Conservation (phyloP, 2,113 vertebrate species). For the Chaetura pelagica region DNA sequence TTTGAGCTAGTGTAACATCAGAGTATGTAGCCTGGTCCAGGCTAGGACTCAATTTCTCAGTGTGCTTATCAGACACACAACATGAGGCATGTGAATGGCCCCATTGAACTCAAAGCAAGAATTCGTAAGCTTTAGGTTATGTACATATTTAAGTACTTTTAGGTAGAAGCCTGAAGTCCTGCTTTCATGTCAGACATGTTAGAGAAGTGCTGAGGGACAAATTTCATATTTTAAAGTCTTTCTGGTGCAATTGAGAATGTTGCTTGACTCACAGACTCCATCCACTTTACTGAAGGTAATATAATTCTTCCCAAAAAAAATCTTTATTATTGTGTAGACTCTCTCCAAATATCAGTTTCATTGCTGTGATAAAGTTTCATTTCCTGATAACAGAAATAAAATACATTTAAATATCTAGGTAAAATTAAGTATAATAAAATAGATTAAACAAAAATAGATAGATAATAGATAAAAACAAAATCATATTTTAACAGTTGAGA, state of each 20-base stretch:
- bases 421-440: background rate
- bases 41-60: background rate
- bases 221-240: background rate
- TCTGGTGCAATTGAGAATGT: background rate
- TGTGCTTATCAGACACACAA: background rate
- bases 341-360: background rate
- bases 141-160: background rate
- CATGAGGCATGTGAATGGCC: background rate
- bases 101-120: background rate
- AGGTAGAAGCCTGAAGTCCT: background rate
- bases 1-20: background rate
- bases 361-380: background rate
- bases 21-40: too few species aligned
- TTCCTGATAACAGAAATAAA: background rate
- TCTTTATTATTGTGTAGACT: background rate
- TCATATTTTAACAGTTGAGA: background rate
- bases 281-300: background rate
- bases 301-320: rapidly evolving
- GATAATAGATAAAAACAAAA: background rate
- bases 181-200: background rate
- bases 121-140: background rate
- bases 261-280: background rate
- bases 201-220: background rate
- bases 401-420: background rate
- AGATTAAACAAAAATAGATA: background rate